A percentile compares a stretch with the other conserved stretches of the same genome.
These are phyloP conservation scores for Scolopax rusticola DNA, from an alignment of 2,797 vertebrate genomes.

Conservation along the genomic window DNA sequence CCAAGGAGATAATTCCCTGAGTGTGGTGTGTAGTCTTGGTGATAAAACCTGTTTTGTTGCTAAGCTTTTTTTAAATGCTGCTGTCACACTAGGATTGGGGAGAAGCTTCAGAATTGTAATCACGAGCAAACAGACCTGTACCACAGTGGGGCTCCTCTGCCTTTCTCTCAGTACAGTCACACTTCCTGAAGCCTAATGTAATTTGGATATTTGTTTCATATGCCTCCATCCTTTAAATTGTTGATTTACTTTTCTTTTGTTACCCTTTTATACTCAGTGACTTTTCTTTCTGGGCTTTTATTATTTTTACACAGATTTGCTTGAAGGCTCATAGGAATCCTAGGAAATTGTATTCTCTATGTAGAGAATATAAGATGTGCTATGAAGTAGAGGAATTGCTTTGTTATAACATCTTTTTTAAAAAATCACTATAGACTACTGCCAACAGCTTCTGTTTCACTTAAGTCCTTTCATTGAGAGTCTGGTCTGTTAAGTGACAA, in stretches of 20 bases:
- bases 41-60: constrained; percentile 28
- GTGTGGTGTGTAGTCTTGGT: neutral
- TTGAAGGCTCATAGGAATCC: neutral
- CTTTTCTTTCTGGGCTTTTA: neutral
- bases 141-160: neutral
- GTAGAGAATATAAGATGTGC: neutral
- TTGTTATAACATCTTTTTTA: neutral
- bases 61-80: neutral
- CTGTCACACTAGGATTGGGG: neutral
- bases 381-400: neutral
- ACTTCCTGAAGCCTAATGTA: neutral
- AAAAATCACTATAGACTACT: neutral
- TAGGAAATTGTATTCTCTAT: neutral
- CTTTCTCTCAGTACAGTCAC: neutral
- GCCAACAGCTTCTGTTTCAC: neutral
- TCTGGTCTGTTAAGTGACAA: neutral
- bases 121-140: neutral
- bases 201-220: neutral
- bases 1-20: neutral
- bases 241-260: neutral
- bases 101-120: neutral
- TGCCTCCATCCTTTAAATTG: neutral
- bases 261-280: neutral
- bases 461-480: neutral
- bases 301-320: neutral